Evolutionary conservation across 2,888 invertebrate species (phyloP).

Genomic region (Aspidapion aeneum): DNA sequence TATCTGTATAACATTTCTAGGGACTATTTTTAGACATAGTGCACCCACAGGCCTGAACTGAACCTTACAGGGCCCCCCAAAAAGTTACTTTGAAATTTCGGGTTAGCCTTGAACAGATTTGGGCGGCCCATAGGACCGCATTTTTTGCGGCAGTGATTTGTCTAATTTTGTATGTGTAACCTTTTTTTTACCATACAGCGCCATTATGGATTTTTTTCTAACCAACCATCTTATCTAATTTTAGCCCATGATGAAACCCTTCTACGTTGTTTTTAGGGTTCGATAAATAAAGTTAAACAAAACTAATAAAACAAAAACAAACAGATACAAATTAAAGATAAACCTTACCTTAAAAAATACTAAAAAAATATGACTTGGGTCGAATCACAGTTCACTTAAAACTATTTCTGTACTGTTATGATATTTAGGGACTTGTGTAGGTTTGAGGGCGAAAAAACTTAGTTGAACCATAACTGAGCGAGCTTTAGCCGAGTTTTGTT

Average conservation of each 20-base stretch:
- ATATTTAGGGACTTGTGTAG: conserved; percentile 15
- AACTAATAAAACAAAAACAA: neutral
- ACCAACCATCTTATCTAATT: neutral
- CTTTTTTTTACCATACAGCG: neutral
- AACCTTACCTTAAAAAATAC: neutral
- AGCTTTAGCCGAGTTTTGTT: neutral
- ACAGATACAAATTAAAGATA: neutral
- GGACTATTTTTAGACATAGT: neutral
- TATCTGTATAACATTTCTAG: too few species aligned
- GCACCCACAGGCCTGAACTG: neutral
- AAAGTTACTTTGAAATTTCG: neutral
- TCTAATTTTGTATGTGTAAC: neutral
- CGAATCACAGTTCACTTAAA: conserved; percentile 25
- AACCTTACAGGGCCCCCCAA: neutral
- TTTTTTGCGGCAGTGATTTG: neutral
- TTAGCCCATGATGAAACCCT: neutral
- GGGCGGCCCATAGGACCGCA: neutral
- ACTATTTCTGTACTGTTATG: conserved; percentile 26
- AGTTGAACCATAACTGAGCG: neutral
- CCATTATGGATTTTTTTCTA: neutral
- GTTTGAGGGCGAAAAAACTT: neutral
- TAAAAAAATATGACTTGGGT: conserved; percentile 22
- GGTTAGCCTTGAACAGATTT: neutral
- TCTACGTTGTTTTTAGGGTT: neutral
- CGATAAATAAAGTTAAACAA: neutral